Base-by-base conservation (phyloP, 2,888 invertebrate genomes). In the Protodeltote pygarga region DNA sequence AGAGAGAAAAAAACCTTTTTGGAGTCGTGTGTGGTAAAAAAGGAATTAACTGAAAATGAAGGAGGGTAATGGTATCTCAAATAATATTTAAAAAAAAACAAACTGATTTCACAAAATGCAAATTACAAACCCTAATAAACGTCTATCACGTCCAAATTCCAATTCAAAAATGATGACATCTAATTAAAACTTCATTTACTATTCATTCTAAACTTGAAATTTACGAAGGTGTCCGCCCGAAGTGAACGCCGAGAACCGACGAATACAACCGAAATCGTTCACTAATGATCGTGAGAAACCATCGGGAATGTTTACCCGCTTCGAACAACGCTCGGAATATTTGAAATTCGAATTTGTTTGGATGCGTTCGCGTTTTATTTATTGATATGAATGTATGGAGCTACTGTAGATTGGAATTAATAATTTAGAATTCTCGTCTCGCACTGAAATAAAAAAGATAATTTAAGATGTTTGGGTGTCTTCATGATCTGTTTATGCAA, bases 211-310 rank as follows among this genome's bases (percentile, higher is more conserved):
- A 54, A 67, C 47, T 50, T 47, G 21, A 59, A 62, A 51, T 57
- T 55, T 51, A 65, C 59, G 48, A 46, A 68, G 42, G 47, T 52
- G 52, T 59, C 68, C 54, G 31, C 46, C 33, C 44, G 39, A n/a
- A n/a, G n/a, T n/a, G n/a, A 49, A 40, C 52, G 44, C 32, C 48
- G 52, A 70, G 42, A 27, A 41, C 25, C 29, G 45, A 35, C 45
- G 62, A 65, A 45, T 19, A 47, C 34, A 54, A 29, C 39, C 64
- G 52, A 66, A 64, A 62, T 59, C 65, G 47, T 39, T 57, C 38
- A 52, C 70, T 77, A 77, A 77, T 75, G 77, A 75, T 67, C 77
- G 77, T 77, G 77, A 70, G 75, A 75, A 75, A 59, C 62, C 59
- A 63, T 59, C 53, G 48, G 64, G 65, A 69, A 72, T 71, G 71